Evolutionary conservation across 2,113 vertebrate genomes (phyloP), one percentile per base, ranked within the genome.

Genomic region (Nettapus auritus): DNA sequence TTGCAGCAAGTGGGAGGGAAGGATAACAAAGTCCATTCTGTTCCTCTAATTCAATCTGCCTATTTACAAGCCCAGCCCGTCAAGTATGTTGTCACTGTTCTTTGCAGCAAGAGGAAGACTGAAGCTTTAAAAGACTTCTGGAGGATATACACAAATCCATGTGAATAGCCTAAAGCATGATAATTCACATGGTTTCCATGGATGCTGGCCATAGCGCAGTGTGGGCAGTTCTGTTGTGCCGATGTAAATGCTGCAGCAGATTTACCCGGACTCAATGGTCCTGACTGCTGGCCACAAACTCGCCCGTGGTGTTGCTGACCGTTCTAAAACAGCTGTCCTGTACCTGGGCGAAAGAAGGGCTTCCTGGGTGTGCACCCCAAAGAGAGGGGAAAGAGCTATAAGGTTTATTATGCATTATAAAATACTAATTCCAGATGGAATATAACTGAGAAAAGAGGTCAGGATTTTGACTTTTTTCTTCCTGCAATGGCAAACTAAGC

Each of bases 21-120:
- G 78, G 70, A 22, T 90, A 96, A 96, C 89, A 94, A 82, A 88
- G 85, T 94, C 95, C 70, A 75, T 91, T 96, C 93, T 95, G 90
- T 96, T 96, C 59, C 71, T 82, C 86, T 76, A 31, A 67, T 73
- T 94, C 74, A 90, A 22, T 84, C 77, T 94, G 80, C 66, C 80
- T 92, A 33, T 94, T 96, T 94, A 82, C 62, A 70, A 92, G 74
- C 63, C 70, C 55, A 67, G 1, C 76, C 90, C 2, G 0, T 88
- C 62, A 52, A 93, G 59, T 62, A 19, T 55, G 36, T 92, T 93
- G 83, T 93, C 74, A 22, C 57, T 73, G 66, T 59, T 93, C 77
- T 92, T 87, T 91, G 83, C 81, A 90, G 70, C 12, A 76, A 73
- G 63, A 73, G 57, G n/a, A 93, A 85, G 70, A 38, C 40, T 13